Evolutionary conservation across 2,888 invertebrate genomes (phyloP), one percentile per base, ranked within the genome.

Genomic region (Selenia dentaria): DNA sequence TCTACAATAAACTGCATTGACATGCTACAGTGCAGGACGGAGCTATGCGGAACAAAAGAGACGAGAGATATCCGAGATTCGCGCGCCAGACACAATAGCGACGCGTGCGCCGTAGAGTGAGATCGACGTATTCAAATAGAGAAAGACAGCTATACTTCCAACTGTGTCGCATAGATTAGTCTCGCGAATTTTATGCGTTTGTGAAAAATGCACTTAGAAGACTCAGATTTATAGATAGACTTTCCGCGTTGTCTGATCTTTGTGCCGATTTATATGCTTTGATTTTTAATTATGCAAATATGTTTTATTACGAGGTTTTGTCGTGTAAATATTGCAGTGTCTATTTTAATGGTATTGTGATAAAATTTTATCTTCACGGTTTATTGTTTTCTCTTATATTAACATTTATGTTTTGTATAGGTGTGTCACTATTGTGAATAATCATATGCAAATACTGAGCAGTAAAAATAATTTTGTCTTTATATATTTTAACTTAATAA

Each of bases 1-100:
- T 88, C 85, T 75, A 87, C 88, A 88, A 89, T 89, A 89, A 89
- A 88, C 77, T 88, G 88, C 87, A 87, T 84, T 88, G 88, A 87
- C 83, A 85, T 76, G 82, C 74, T 78, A 50, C 36, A 47, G 77
- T 86, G 59, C 11, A 74, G 58, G 83, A 89, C 74, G 57, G 62
- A 54, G 75, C 67, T 85, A 87, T 65, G 56, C 74, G 64, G 77
- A 8, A 22, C 10, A 67, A 88, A 53, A 49, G 79, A 71, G 85
- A 69, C 53, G 52, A 70, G 52, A 51, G 62, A 67, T 41, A 46
- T 68, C 62, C 58, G 71, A 72, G 68, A 81, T 82, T 75, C 78
- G 56, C 78, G 56, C 80, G 69, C 74, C 77, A 84, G 82, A 87
- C 83, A 87, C 87, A 89, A 88, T 87, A 84, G 86, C 75, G 76